Conservation (phyloP, 2,113 vertebrate genomes). For the Capricornis sumatraensis region DNA sequence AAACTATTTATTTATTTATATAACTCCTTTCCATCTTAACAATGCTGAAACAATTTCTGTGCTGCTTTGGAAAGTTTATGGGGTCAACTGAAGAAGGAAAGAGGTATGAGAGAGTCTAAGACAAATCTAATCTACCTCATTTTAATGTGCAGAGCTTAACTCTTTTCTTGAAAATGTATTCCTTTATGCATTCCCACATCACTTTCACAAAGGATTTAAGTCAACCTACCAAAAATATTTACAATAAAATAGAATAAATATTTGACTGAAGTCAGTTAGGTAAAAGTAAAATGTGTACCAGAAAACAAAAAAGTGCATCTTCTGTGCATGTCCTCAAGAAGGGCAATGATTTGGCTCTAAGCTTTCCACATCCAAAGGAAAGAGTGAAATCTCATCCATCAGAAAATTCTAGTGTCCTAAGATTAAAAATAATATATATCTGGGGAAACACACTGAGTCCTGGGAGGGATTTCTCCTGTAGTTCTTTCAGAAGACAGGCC, state of each 20-base stretch:
- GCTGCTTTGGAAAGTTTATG: background rate
- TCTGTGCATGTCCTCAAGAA: background rate
- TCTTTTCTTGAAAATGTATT: background rate
- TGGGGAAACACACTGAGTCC: background rate
- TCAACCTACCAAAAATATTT: background rate
- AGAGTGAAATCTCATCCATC: background rate
- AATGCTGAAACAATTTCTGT: background rate
- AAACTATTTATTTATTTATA: background rate
- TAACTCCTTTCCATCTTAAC: background rate
- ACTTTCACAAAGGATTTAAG: background rate
- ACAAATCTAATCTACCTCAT: background rate
- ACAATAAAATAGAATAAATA: constrained; percentile 31
- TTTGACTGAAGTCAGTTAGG: constrained; percentile 1
- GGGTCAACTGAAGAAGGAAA: background rate
- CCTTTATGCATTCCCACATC: background rate
- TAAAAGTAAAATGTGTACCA: constrained; percentile 25
- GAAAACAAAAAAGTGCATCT: background rate
- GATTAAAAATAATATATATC: constrained; percentile 6
- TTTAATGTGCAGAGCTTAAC: background rate
- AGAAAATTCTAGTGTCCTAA: background rate
- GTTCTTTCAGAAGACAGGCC: background rate
- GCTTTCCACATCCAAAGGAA: background rate
- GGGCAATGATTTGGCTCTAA: background rate
- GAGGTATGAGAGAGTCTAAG: background rate
- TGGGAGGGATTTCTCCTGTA: background rate